Evolutionary conservation across 2,888 invertebrate genomes (phyloP).

Genomic region (Fissipunctia ypsillon): DNA sequence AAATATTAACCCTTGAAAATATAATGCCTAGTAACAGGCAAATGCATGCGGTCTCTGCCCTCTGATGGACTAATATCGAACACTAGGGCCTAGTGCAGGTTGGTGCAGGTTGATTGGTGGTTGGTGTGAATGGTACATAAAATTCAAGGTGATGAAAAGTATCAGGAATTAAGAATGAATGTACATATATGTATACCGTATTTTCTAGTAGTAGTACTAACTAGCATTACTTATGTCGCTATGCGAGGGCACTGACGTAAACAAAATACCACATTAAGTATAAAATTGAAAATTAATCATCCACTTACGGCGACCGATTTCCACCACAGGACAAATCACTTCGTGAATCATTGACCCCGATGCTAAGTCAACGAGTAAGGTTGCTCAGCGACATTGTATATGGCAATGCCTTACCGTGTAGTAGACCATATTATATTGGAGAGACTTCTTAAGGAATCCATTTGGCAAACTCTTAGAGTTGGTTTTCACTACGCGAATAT

Average conservation of each 20-base stretch:
- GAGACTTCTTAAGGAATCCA: constrained; percentile 55
- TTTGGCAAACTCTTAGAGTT: constrained; percentile 46
- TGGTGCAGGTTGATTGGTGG: no score
- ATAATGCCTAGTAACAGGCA: neutral
- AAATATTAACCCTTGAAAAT: neutral
- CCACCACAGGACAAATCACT: constrained; percentile 9
- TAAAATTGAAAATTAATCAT: neutral
- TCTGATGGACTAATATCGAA: no score
- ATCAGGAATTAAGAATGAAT: neutral
- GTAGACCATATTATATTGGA: constrained; percentile 52
- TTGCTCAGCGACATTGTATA: constrained; percentile 31
- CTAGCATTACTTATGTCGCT: neutral
- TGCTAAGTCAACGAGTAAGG: constrained; percentile 46
- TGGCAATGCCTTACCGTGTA: constrained; percentile 30
- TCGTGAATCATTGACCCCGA: constrained; percentile 19
- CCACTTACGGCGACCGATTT: neutral
- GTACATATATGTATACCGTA: no score
- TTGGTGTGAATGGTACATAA: no score
- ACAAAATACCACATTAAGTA: neutral
- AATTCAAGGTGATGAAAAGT: neutral
- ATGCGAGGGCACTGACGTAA: neutral
- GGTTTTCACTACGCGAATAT: constrained; percentile 29
- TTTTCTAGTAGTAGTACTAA: no score
- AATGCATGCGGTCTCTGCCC: neutral
- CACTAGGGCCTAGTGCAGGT: neutral